These are phyloP conservation scores for Nibea albiflora DNA, from an alignment of 2,113 vertebrate genomes.

Conservation along the genomic window DNA sequence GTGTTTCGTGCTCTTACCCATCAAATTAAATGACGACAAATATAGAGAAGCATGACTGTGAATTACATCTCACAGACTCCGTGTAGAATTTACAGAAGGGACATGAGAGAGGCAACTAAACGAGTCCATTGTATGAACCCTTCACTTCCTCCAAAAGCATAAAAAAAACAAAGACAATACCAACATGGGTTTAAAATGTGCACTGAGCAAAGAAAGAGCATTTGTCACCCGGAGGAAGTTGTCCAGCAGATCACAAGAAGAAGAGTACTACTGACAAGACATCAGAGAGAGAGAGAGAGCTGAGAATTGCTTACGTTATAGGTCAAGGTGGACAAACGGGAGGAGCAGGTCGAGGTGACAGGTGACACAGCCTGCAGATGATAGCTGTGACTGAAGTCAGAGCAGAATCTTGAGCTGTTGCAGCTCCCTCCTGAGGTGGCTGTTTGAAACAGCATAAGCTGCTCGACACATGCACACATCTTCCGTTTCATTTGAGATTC, in stretches of 20 bases:
- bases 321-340: background rate
- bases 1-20: slow-evolving; percentile 26
- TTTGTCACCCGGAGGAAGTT: slow-evolving; percentile 3
- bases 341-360: slow-evolving; percentile 37
- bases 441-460: slow-evolving; percentile 65
- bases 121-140: slow-evolving; percentile 35
- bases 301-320: background rate
- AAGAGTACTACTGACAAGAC: background rate
- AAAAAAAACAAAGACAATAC: slow-evolving; percentile 9
- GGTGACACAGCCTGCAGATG: slow-evolving; percentile 53
- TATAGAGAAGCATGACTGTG: slow-evolving; percentile 38
- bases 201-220: background rate
- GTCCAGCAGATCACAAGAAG: background rate
- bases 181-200: background rate
- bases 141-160: slow-evolving; percentile 31
- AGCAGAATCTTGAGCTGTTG: slow-evolving; percentile 67
- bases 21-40: slow-evolving; percentile 28
- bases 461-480: background rate
- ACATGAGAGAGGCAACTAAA: slow-evolving; percentile 61
- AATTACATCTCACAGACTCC: slow-evolving; percentile 60
- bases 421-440: slow-evolving; percentile 82
- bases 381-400: slow-evolving; percentile 28
- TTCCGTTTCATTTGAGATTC: background rate
- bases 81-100: slow-evolving; percentile 64
- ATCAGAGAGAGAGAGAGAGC: background rate